Conservation (phyloP, 1,140 invertebrate genomes). For the Micrasema longulum region DNA sequence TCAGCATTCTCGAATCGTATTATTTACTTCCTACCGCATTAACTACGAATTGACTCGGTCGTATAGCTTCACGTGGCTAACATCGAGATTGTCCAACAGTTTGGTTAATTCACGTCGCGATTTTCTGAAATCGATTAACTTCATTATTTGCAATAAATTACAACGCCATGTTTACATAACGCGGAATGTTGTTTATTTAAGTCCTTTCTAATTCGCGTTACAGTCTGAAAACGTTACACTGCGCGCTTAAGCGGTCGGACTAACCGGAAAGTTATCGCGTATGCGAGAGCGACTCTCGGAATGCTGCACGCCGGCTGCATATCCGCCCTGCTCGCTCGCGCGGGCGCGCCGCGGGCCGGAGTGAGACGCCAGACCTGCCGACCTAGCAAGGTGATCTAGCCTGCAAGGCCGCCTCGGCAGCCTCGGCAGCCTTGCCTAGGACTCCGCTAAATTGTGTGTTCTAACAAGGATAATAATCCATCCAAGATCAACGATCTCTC, state of each 20-base stretch:
- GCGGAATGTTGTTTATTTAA: conserved; percentile 1
- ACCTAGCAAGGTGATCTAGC: conserved; percentile 38
- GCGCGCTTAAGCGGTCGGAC: background rate
- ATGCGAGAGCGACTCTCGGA: conserved; percentile 25
- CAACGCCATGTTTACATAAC: conserved; percentile 1
- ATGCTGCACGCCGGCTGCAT: conserved; percentile 14
- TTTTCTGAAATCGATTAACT: no score
- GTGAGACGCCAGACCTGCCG: conserved; percentile 20
- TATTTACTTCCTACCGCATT: no score
- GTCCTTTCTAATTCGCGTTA: conserved; percentile 21
- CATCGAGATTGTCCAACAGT: no score
- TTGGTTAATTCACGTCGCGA: no score
- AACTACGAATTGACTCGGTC: no score
- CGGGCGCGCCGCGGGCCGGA: background rate
- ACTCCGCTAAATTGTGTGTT: conserved; percentile 3
- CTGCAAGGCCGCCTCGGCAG: conserved; percentile 30
- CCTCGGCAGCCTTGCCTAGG: conserved; percentile 15
- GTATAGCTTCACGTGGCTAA: no score
- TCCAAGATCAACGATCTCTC: conserved; percentile 3
- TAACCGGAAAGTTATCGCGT: conserved; percentile 34
- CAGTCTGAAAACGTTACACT: conserved; percentile 7
- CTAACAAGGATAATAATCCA: conserved; percentile 2
- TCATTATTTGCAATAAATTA: no score
- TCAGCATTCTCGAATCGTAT: background rate
- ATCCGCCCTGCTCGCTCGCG: background rate